phyloP scores from a whole-genome alignment of 2,113 vertebrate genomes.

The Cryptomyrus ogoouensis region DNA sequence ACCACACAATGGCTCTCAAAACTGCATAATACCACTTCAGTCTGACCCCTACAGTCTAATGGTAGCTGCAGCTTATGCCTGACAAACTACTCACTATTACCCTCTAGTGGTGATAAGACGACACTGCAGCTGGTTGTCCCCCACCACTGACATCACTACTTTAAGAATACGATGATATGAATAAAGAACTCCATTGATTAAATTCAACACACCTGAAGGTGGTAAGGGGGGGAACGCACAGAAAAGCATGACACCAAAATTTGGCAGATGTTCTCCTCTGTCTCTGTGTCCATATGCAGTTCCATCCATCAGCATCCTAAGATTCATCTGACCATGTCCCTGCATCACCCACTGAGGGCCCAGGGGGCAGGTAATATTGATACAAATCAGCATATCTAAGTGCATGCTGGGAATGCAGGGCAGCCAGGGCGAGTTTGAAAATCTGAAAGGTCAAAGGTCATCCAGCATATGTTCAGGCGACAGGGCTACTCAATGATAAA shows the following conservation, averaged over 20 bases:
- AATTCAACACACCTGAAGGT: background rate
- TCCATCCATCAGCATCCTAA: background rate
- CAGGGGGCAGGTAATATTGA: background rate
- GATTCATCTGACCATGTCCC: background rate
- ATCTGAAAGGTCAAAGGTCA: slow-evolving; percentile 16
- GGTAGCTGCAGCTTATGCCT: background rate
- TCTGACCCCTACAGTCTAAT: background rate
- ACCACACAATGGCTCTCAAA: background rate
- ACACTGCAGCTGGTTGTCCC: background rate
- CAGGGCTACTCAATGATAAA: background rate
- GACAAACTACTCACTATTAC: background rate
- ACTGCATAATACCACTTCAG: background rate
- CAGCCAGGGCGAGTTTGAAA: background rate
- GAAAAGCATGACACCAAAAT: background rate
- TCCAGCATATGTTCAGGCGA: background rate
- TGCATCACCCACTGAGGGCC: background rate
- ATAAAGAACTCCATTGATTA: background rate
- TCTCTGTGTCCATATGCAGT: background rate
- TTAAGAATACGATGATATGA: background rate
- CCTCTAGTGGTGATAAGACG: background rate
- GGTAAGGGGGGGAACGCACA: background rate
- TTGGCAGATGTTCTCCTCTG: background rate
- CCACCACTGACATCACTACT: background rate
- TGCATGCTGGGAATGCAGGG: background rate
- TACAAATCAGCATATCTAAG: background rate